Base-by-base conservation (phyloP, 2,888 invertebrate species). In the Eilema griseolum region DNA sequence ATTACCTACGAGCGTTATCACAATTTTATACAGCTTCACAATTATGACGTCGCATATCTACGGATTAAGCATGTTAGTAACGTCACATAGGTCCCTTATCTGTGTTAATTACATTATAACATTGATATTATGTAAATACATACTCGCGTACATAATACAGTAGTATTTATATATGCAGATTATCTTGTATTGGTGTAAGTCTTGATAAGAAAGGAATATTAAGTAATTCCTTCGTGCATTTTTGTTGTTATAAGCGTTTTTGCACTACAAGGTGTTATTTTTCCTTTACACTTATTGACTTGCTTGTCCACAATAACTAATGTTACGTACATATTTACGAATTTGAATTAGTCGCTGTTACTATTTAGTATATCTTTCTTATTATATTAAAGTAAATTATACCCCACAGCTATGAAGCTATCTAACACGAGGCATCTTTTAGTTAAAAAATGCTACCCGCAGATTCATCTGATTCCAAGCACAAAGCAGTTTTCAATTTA, bases 401-500 rank as follows among this genome's bases (percentile, higher is more conserved):
- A 52, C n/a, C 52, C 14, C 20, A 20, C 20, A 20, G 46, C 46
- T 52, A n/a, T 41, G 26, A 26, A 69, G 46, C 46, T 61, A 64
- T n/a, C n/a, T n/a, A 71, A 70, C 59, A 61, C 57, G 70, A 66
- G 33, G 46, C 68, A 72, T 66, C 74, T 70, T 67, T 70, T 68
- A 85, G 74, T 79, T 61, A 84, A 87, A 88, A 91, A 91, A 86
- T 86, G 83, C 82, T 84, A 84, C 89, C 87, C 89, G 89, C 89
- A 90, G 89, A 86, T 89, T 89, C 88, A 86, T 91, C 90, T 88
- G 90, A 92, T 93, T 92, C 89, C 85, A 89, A 88, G 91, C 91
- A 92, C 92, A 93, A 92, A 93, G 92, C 91, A 94, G 92, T 93
- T 95, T 94, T 94, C 93, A 95, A 94, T 95, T 94, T 94, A 94